Evolutionary conservation across 2,888 invertebrate species (phyloP).

Genomic region (Punctoribates punctum): DNA sequence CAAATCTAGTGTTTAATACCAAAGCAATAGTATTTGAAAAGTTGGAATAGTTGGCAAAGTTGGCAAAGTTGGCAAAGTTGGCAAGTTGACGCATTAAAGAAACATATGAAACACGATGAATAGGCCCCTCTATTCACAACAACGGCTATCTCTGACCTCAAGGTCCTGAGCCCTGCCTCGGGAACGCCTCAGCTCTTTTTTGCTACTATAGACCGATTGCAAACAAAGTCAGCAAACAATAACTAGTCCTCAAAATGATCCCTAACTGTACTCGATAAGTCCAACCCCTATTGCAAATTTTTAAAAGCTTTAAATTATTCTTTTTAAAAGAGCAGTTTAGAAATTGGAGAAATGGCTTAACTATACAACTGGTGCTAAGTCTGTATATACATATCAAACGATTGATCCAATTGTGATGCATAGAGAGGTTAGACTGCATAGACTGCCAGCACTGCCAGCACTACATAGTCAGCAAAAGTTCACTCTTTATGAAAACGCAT

Average conservation of each 20-base stretch:
- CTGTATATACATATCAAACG: conserved; percentile 16
- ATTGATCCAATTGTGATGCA: conserved; percentile 27
- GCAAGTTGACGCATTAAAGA: conserved; percentile 20
- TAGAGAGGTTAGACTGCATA: neutral
- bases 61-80: too few relatives aligned
- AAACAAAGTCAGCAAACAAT: conserved; percentile 35
- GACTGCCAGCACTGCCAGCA: too few relatives aligned
- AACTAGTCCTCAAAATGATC: conserved; percentile 35
- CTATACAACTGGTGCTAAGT: neutral
- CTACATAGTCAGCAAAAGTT: conserved; percentile 17
- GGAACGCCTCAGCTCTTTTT: conserved; percentile 35
- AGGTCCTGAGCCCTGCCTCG: conserved; percentile 36
- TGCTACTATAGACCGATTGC: neutral
- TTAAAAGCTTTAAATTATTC: conserved; percentile 36
- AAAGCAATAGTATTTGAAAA: conserved; percentile 12
- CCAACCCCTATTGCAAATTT: conserved; percentile 19
- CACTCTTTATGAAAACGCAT: conserved; percentile 4
- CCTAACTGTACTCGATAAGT: conserved; percentile 35
- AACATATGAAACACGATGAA: conserved; percentile 31
- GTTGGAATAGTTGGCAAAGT: neutral
- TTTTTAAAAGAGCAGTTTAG: conserved; percentile 34
- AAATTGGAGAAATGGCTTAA: neutral
- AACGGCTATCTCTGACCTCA: conserved; percentile 35
- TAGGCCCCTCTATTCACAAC: conserved; percentile 21
- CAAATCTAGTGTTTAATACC: conserved; percentile 26